These are phyloP conservation scores for Tragelaphus eurycerus DNA, from an alignment of 2,797 vertebrate species.

Conservation along the genomic window DNA sequence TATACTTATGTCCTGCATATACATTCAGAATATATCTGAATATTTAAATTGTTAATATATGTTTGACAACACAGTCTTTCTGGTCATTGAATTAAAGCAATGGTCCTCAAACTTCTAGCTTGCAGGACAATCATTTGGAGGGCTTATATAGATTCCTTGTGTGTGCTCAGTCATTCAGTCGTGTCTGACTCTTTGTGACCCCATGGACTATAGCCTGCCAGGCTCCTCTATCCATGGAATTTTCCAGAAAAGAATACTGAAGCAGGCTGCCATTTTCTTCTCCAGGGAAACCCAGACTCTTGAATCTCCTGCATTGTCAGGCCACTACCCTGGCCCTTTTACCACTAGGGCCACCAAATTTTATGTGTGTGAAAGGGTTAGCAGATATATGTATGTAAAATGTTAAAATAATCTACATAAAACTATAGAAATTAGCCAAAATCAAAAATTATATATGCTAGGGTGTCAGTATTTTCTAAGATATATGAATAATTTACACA, in stretches of 20 bases:
- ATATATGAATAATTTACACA: not conserved
- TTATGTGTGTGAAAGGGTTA: not conserved
- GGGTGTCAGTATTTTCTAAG: not conserved
- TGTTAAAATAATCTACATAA: not conserved
- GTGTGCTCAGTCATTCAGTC: not conserved
- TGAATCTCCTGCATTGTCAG: not conserved
- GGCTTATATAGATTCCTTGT: not conserved
- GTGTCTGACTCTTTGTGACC: not conserved
- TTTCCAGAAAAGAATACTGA: not conserved
- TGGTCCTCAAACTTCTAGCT: not conserved
- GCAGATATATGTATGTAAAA: not conserved
- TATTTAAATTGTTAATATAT: not conserved
- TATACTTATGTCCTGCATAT: not conserved
- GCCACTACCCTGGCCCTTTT: not conserved
- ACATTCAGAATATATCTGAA: not conserved
- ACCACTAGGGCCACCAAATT: not conserved
- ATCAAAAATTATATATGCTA: not conserved
- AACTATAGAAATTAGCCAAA: constrained; percentile 34
- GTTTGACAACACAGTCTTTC: not conserved
- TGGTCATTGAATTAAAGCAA: not conserved
- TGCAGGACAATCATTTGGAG: not conserved
- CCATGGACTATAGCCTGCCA: not conserved
- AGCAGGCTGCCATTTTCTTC: not conserved
- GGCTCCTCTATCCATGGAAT: not conserved
- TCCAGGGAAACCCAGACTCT: not conserved